Base-by-base conservation (phyloP, 2,113 vertebrate genomes). In the Panthera uncia region DNA sequence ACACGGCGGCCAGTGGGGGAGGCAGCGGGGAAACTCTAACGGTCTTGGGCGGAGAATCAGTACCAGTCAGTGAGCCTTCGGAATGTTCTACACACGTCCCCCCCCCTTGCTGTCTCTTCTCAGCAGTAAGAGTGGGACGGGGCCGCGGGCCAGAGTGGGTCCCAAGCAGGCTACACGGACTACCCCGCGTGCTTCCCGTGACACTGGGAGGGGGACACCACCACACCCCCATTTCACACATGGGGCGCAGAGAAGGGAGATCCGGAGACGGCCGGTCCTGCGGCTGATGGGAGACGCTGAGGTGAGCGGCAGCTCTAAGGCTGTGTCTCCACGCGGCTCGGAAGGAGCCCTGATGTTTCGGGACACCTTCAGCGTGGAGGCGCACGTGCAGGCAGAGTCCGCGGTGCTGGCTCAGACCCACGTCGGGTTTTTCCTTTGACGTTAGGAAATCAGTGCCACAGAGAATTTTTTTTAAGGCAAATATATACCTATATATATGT, bases 81-180 rank as follows among this genome's bases (percentile, higher is more conserved):
- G 18, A n/a, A 4, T n/a, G 33, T n/a, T 80, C 50, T n/a, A 13
- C 6, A n/a, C 11, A 12, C 11, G 6, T 2, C 0, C 0, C 29
- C 31, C 31, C 48, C 31, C 21, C 50, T 13, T 5, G 78, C 10
- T 36, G 50, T 25, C 55, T n/a, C 52, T 18, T 78, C 31, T n/a
- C 78, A 23, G 5, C 2, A 5, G 18, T 33, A 19, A n/a, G 48
- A 23, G 11, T 7, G 11, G 78, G n/a, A n/a, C 10, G 2, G 33
- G 16, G 31, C 45, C 2, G 18, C 9, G 31, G 45, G 45, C 78
- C 48, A 7, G 18, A 3, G 18, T n/a, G 74, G 3, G 11, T n/a
- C 50, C 33, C 78, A 7, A 25, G 50, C 50, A 23, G 78, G 50
- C 23, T 19, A n/a, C 78, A 8, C 12, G 29, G 27, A 27, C 23